Percentiles rank a stretch among this genome's conserved stretches.
Conservation (phyloP, 1,140 invertebrate species). For the Ruditapes philippinarum region DNA sequence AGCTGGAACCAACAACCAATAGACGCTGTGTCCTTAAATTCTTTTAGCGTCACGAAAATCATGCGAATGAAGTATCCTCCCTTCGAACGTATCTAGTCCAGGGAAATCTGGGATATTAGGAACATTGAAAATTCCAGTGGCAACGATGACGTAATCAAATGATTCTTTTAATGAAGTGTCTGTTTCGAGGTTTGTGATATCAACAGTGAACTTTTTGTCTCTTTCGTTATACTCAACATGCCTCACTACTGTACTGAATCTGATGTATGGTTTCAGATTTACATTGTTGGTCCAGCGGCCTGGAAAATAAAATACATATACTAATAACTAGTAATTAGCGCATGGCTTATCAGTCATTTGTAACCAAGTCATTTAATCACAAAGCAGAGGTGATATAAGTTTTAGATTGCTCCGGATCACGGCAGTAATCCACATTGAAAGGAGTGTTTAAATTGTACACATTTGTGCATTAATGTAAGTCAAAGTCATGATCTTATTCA, state of each 20-base stretch:
- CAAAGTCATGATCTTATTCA: too few species aligned
- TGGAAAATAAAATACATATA: too few species aligned
- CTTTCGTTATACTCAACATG: conserved; percentile 31
- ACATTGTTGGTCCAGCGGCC: neutral
- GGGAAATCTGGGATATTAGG: conserved; percentile 35
- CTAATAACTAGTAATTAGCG: too few species aligned
- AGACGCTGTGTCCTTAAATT: conserved; percentile 52
- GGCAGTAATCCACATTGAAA: too few species aligned
- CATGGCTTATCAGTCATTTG: too few species aligned
- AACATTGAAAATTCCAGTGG: conserved; percentile 53
- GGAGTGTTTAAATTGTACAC: too few species aligned
- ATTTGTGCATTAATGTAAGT: too few species aligned
- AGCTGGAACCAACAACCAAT: conserved; percentile 41
- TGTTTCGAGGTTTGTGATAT: neutral
- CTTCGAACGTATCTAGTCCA: conserved; percentile 19
- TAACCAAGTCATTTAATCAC: too few species aligned
- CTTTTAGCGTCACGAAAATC: conserved; percentile 55
- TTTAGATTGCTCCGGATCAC: too few species aligned
- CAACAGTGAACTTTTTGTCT: conserved; percentile 19
- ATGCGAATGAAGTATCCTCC: conserved; percentile 54
- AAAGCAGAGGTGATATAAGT: too few species aligned
- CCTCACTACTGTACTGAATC: neutral
- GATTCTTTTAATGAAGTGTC: neutral
- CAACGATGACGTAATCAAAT: conserved; percentile 56
- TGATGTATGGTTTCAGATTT: conserved; percentile 6